phyloP scores from a whole-genome alignment of 2,797 vertebrate species.

The Heliangelus exortis region DNA sequence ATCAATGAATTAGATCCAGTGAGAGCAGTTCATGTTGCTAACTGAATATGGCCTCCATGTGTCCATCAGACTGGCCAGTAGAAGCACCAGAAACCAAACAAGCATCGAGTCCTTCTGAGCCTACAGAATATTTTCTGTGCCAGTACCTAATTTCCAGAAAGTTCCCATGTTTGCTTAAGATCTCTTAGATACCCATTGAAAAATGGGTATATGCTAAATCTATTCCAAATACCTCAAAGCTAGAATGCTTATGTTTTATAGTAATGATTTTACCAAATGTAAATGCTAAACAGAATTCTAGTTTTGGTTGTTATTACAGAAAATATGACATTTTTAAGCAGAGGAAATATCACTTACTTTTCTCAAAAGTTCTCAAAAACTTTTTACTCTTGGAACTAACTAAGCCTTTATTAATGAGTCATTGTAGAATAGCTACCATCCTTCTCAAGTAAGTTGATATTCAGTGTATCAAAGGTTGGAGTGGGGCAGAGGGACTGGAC shows the following conservation, averaged over 20 bases:
- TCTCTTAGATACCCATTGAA: background rate
- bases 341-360: background rate
- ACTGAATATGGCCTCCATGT: background rate
- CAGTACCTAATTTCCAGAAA: background rate
- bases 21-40: background rate
- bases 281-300: background rate
- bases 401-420: conserved; percentile 1
- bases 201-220: background rate
- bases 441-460: background rate
- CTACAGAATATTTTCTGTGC: background rate
- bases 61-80: background rate
- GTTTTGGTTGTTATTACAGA: background rate
- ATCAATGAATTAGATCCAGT: background rate
- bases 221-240: background rate
- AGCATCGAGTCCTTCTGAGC: background rate
- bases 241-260: background rate
- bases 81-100: background rate
- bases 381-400: background rate
- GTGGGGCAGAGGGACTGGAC: background rate
- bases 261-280: background rate
- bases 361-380: background rate
- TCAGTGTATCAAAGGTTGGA: background rate
- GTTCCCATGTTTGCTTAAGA: background rate
- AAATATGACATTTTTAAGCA: background rate
- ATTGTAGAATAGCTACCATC: background rate